Base-by-base conservation (phyloP, 1,140 invertebrate species). In the fruit fly (Drosophila melanogaster) region DNA sequence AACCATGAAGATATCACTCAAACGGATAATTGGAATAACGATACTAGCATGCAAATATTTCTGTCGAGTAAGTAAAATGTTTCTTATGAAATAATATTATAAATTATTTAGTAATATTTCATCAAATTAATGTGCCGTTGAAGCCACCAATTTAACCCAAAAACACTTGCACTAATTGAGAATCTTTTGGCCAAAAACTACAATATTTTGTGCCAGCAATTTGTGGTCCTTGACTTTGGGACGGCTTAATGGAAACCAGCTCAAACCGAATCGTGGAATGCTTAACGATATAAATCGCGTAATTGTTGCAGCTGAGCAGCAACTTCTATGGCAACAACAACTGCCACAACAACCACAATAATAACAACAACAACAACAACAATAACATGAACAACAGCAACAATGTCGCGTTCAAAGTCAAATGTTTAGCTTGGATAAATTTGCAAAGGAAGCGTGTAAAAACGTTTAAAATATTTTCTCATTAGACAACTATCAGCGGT, bases 351-450 rank as follows among this genome's bases (percentile, higher is more conserved):
- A 61, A 60, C 50, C 26, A n/a, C 43, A 47, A n/a, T 47, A 35
- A 17, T 53, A 37, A 37, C 38, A 61, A 37, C 37, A 59, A 41
- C 60, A 59, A 37, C 57, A 40, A 19, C 51, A 60, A 10, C 24
- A 59, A 41, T 55, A 59, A 46, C 62, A 40, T 19, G 46, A 65
- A 10, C 24, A 22, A 22, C 71, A 84, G 49, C 79, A 85, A 84
- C 84, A 89, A 89, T 89, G 84, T 89, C 84, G 89, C 84, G 84
- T 89, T 89, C 84, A 89, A 89, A 90, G 84, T 90, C 84, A 89
- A 90, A 84, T 78, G 80, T 57, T 84, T 74, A 69, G 67, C 75
- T 72, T 75, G 60, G 70, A 77, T 71, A 77, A 80, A 81, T 89
- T 89, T 89, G 84, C 84, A 84, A 89, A 89, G 84, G 84, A 89